Conservation (phyloP, 1,140 invertebrate species). For the Drosophila truncata region DNA sequence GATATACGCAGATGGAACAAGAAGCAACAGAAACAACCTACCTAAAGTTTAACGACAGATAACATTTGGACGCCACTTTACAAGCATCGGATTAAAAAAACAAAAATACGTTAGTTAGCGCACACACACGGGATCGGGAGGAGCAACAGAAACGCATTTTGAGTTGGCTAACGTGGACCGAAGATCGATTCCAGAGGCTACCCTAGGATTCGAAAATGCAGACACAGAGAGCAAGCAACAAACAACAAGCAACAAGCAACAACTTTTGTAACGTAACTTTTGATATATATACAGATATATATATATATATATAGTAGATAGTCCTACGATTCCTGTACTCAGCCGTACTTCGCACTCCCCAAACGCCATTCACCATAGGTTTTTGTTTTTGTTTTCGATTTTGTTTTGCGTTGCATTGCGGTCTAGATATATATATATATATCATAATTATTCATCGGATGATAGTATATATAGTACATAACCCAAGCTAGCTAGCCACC, state of each 20-base stretch:
- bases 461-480: constrained; percentile 43
- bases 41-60: constrained; percentile 69
- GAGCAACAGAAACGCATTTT: constrained; percentile 20
- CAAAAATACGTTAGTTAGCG: constrained; percentile 33
- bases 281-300: constrained; percentile 35
- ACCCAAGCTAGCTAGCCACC: constrained; percentile 56
- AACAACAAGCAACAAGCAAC: constrained; percentile 39
- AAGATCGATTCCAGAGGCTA: constrained; percentile 32
- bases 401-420: constrained; percentile 37
- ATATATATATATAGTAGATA: constrained; percentile 42
- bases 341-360: constrained; percentile 7
- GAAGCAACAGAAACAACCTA: constrained; percentile 68
- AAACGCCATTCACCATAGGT: constrained; percentile 4
- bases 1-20: constrained; percentile 35
- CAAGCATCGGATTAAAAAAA: constrained; percentile 20
- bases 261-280: constrained; percentile 53
- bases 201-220: constrained; percentile 7
- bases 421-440: constrained; percentile 46
- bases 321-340: constrained; percentile 44
- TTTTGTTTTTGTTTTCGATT: constrained; percentile 8
- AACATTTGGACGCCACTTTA: constrained; percentile 60
- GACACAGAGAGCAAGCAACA: constrained; percentile 10
- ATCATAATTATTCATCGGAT: constrained; percentile 54
- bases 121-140: constrained; percentile 12
- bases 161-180: constrained; percentile 26